Conservation (phyloP, 2,888 invertebrate species). For the Lasius fuliginosus region DNA sequence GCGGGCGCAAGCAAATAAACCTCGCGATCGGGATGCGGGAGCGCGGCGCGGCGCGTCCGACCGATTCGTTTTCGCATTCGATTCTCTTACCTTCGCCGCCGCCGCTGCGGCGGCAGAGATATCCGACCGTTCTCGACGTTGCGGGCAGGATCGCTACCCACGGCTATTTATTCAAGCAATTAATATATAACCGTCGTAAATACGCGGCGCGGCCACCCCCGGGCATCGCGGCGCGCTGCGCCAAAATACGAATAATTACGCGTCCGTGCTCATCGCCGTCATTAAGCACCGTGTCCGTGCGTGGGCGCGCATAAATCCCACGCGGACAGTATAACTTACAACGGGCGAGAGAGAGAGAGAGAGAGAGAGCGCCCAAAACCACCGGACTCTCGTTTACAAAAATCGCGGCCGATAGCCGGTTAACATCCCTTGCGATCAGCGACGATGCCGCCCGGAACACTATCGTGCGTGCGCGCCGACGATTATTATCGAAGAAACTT, state of each 20-base stretch:
- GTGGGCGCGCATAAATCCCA: conserved; percentile 59
- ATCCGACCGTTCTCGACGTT: not conserved
- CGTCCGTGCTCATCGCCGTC: conserved; percentile 80
- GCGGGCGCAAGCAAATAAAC: conserved; percentile 69
- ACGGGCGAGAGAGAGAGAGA: not conserved
- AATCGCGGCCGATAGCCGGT: conserved; percentile 34
- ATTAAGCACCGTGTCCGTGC: conserved; percentile 71
- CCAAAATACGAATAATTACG: conserved; percentile 82
- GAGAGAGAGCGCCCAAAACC: not conserved
- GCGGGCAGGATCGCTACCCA: conserved; percentile 54
- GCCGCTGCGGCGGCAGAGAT: conserved; percentile 16
- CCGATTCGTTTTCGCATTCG: conserved; percentile 77
- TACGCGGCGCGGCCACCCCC: conserved; percentile 76
- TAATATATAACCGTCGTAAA: conserved; percentile 86
- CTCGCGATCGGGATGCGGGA: conserved; percentile 69
- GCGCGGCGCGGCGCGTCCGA: conserved; percentile 64
- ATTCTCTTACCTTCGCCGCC: conserved; percentile 63
- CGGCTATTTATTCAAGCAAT: conserved; percentile 85
- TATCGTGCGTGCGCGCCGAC: conserved; percentile 37
- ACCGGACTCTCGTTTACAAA: conserved; percentile 42
- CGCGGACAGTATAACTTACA: conserved; percentile 26
- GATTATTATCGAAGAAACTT: conserved; percentile 31
- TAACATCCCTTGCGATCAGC: conserved; percentile 25
- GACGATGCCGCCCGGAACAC: conserved; percentile 36
- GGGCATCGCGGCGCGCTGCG: conserved; percentile 69